Base-by-base conservation (phyloP, 1,140 invertebrate genomes). In the Bursaphelenchus mucronatus region DNA sequence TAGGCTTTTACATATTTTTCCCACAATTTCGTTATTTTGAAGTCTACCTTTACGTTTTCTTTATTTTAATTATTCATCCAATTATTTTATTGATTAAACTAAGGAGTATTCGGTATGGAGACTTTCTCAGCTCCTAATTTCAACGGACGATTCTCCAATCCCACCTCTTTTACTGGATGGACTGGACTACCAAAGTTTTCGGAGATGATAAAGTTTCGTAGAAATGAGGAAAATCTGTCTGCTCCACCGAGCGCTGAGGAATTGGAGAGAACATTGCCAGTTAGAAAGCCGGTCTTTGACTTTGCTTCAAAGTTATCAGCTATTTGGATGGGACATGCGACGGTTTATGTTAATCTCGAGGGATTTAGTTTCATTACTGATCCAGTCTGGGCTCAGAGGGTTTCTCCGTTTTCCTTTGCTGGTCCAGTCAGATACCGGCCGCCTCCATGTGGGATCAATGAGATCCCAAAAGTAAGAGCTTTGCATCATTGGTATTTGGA, bases 291-390 rank as follows among this genome's bases (percentile, higher is more conserved):
- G 3, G 46, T 57, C n/a, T 72, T 65, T 41, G 43, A 44, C 15
- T 13, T 55, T 15, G 46, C 54, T 15, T 76, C 62, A 6, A 13
- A n/a, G 9, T 47, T 72, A 10, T 47, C 47, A n/a, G 70, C 70
- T 15, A 72, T 72, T n/a, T 73, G 71, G 74, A 39, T 73, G 2
- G 69, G 70, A 5, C 71, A 73, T 58, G 72, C 73, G 9, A 76
- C 71, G 8, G 46, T 73, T 6, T 66, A 61, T 47, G 69, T 73
- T 43, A 54, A 57, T 9, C 43, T 73, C 10, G 73, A 73, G 15
- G 71, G 71, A 9, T 7, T 65, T 39, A 57, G 51, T 0, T 54
- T 76, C 39, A 64, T 73, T 41, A 73, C 74, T 0, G 71, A 73
- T 69, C 71, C 71, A 6, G 68, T 73, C 3, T 73, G 70, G 70